These are phyloP conservation scores for Anniella stebbinsi DNA, from an alignment of 2,797 vertebrate species.

Conservation along the genomic window DNA sequence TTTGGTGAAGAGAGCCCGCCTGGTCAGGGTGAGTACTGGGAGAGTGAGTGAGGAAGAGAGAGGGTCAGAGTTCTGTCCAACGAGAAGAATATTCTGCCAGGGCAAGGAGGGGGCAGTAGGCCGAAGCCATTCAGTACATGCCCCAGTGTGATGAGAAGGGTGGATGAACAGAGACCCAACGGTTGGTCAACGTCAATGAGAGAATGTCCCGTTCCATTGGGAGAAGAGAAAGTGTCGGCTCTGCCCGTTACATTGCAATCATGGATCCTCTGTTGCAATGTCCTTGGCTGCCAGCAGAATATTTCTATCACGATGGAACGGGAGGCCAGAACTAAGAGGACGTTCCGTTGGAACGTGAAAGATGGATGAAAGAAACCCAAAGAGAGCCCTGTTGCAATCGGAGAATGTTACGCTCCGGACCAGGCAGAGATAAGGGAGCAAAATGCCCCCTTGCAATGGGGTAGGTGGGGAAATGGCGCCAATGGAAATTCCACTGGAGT, in stretches of 20 bases:
- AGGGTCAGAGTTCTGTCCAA: too few relatives aligned
- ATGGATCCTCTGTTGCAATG: neutral
- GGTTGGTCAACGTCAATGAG: neutral
- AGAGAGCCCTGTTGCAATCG: neutral
- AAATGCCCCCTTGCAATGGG: too few relatives aligned
- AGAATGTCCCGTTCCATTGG: neutral
- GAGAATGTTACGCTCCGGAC: neutral
- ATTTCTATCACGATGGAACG: neutral
- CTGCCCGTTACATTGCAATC: neutral
- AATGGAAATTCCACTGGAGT: neutral
- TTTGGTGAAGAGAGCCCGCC: conserved; percentile 91
- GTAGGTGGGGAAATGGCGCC: neutral
- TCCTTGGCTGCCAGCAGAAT: neutral
- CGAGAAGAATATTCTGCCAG: neutral
- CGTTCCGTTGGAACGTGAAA: too few relatives aligned
- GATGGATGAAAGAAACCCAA: neutral
- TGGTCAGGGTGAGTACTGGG: conserved; percentile 86
- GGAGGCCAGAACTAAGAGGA: neutral
- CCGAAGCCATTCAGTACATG: neutral
- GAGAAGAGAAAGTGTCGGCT: neutral
- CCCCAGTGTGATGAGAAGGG: neutral
- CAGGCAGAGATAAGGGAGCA: neutral
- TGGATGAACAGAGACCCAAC: neutral
- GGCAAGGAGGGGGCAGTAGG: neutral
- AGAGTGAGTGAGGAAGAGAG: rapidly evolving